Evolutionary conservation across 2,113 vertebrate species (phyloP).

Genomic region (Sylvilagus bachmani): DNA sequence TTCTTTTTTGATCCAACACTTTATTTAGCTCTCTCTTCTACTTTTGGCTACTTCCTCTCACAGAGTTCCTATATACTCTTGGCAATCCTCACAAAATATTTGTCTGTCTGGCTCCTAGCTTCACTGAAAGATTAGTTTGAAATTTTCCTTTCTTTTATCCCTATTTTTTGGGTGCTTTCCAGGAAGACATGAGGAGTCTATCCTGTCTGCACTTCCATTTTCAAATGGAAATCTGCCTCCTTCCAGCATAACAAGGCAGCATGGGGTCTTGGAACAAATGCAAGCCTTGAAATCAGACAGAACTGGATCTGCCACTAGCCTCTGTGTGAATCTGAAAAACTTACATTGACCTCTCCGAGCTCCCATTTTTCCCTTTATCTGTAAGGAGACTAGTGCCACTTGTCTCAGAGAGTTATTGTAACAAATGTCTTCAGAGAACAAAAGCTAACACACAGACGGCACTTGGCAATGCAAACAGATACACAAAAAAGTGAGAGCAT

Average conservation of each 20-base stretch:
- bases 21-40: not conserved
- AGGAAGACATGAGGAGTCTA: not conserved
- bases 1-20: not conserved
- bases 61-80: not conserved
- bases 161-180: not conserved
- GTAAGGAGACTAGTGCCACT: not conserved
- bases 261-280: not conserved
- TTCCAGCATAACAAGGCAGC: not conserved
- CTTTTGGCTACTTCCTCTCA: not conserved
- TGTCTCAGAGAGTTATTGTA: not conserved
- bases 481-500: not conserved
- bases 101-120: not conserved
- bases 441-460: not conserved
- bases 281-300: not conserved
- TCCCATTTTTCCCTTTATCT: not conserved
- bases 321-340: not conserved
- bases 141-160: not conserved
- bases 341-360: not conserved
- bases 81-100: not conserved
- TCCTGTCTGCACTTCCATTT: not conserved
- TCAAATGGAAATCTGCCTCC: not conserved
- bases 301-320: not conserved
- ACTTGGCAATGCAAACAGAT: not conserved
- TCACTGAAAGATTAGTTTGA: not conserved
- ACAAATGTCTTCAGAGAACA: not conserved